These are phyloP conservation scores for Corythornis madagascariensis DNA, from an alignment of 2,113 vertebrate species.

Conservation along the genomic window DNA sequence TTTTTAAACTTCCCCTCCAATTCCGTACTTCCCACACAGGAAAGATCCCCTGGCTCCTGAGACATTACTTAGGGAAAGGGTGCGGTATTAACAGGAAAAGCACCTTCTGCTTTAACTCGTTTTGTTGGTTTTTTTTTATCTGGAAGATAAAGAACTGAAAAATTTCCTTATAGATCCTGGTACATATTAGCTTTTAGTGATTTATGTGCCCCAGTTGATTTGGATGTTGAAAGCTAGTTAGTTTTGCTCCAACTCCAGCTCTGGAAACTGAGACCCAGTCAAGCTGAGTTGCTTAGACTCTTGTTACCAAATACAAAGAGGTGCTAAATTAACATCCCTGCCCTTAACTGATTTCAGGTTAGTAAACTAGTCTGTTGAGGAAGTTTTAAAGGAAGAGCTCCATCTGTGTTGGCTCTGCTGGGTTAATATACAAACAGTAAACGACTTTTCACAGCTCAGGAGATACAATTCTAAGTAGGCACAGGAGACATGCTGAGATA, in stretches of 20 bases:
- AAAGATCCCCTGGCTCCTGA: background rate
- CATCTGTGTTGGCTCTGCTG: background rate
- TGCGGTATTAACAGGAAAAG: slow-evolving; percentile 6
- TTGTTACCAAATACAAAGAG: background rate
- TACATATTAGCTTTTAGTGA: background rate
- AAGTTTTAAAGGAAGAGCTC: background rate
- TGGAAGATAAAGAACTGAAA: background rate
- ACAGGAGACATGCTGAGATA: rapidly evolving
- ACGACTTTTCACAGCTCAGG: background rate
- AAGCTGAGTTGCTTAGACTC: background rate
- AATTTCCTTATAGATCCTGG: background rate
- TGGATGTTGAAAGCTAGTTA: background rate
- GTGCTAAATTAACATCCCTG: background rate
- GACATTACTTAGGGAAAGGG: background rate
- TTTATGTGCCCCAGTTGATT: background rate
- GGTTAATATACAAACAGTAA: slow-evolving; percentile 18
- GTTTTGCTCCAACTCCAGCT: background rate
- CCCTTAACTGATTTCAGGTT: background rate
- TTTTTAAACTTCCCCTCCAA: background rate
- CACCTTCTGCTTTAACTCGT: slow-evolving; percentile 8
- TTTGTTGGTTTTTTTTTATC: background rate
- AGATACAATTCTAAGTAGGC: background rate
- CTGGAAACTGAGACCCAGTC: background rate
- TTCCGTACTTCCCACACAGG: background rate
- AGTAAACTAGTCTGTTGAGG: background rate